phyloP scores from a whole-genome alignment of 2,888 invertebrate genomes.

The Sarcophaga carnaria region DNA sequence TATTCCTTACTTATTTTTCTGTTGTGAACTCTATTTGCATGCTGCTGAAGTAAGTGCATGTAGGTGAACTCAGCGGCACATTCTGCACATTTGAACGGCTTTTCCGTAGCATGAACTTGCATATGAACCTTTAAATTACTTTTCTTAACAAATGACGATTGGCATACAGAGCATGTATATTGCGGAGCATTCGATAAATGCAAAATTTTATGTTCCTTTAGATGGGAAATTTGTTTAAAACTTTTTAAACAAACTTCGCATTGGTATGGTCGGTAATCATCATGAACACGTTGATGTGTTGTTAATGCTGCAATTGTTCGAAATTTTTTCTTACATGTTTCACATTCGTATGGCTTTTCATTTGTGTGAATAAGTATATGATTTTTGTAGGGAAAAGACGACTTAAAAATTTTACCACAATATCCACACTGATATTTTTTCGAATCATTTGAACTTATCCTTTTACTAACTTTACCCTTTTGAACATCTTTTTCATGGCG shows the following conservation, averaged over 20 bases:
- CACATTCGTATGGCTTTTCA: slow-evolving; percentile 72
- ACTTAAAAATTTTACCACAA: slow-evolving; percentile 71
- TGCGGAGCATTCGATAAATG: slow-evolving; percentile 69
- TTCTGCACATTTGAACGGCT: slow-evolving; percentile 70
- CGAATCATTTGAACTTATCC: background rate
- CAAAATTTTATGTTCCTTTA: slow-evolving; percentile 71
- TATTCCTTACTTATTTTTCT: slow-evolving; percentile 27
- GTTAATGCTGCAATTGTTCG: slow-evolving; percentile 71
- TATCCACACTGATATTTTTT: slow-evolving; percentile 59
- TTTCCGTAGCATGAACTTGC: slow-evolving; percentile 70
- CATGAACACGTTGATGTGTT: slow-evolving; percentile 72
- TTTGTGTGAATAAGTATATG: slow-evolving; percentile 72
- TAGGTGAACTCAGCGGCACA: slow-evolving; percentile 70
- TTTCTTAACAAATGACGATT: slow-evolving; percentile 69
- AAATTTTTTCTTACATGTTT: slow-evolving; percentile 70
- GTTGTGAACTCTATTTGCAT: slow-evolving; percentile 60
- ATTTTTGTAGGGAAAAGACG: slow-evolving; percentile 70
- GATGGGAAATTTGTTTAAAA: slow-evolving; percentile 71
- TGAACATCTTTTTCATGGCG: slow-evolving; percentile 46
- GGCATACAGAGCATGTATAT: slow-evolving; percentile 70
- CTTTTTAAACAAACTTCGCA: slow-evolving; percentile 71
- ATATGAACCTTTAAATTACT: slow-evolving; percentile 70
- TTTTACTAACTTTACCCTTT: background rate
- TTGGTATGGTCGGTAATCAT: slow-evolving; percentile 71
- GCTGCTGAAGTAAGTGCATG: slow-evolving; percentile 68